Conservation (phyloP, 2,797 vertebrate species). For the Steatocranus sp. region DNA sequence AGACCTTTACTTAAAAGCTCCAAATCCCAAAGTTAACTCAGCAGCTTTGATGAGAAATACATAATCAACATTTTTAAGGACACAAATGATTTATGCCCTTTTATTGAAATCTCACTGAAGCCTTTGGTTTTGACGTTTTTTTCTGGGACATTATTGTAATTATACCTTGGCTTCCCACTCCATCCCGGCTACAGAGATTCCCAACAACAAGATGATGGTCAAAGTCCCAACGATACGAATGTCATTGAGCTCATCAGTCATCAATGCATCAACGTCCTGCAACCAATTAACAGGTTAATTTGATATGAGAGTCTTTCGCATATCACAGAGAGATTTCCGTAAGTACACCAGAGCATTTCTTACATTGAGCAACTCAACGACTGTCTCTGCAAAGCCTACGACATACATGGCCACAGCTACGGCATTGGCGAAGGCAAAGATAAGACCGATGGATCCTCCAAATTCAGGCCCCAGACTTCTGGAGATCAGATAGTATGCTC, state of each 20-base stretch:
- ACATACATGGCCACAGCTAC: conserved; percentile 98
- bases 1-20: neutral
- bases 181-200: conserved; percentile 96
- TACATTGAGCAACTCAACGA: conserved; percentile 91
- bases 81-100: neutral
- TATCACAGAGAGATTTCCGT: rapidly evolving
- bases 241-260: conserved; percentile 91
- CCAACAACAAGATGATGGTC: conserved; percentile 88
- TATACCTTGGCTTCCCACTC: conserved; percentile 96
- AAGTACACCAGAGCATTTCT: neutral
- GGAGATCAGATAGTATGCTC: conserved; percentile 96
- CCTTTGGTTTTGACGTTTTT: rapidly evolving
- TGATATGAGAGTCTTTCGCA: rapidly evolving
- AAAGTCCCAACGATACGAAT: conserved; percentile 92
- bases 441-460: conserved; percentile 93
- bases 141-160: neutral
- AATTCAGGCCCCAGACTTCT: conserved; percentile 95
- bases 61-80: neutral
- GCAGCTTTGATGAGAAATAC: neutral
- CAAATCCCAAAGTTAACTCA: neutral
- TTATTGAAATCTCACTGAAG: neutral
- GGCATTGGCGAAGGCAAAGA: conserved; percentile 95
- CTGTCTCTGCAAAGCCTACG: conserved; percentile 94
- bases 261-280: conserved; percentile 85
- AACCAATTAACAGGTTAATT: neutral